These are phyloP conservation scores for Pheosia tremula DNA, from an alignment of 2,888 invertebrate genomes.

Conservation along the genomic window DNA sequence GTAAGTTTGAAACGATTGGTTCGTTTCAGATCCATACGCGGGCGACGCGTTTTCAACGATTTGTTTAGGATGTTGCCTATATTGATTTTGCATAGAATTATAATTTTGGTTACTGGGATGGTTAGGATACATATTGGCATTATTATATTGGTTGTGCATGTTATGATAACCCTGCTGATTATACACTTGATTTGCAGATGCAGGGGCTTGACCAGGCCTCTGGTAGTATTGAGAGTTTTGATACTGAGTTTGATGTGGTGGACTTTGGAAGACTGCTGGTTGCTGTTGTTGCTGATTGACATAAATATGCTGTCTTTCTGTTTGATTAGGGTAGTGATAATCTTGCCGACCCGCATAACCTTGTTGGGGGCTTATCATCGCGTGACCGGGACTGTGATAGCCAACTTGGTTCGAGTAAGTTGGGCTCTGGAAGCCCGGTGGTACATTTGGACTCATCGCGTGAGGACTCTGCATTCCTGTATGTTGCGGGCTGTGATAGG, in stretches of 20 bases:
- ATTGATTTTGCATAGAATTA: constrained; percentile 65
- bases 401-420: constrained; percentile 72
- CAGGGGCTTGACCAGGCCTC: constrained; percentile 58
- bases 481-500: constrained; percentile 75
- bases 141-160: constrained; percentile 66
- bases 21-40: constrained; percentile 55
- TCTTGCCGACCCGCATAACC: constrained; percentile 66
- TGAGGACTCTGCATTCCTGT: constrained; percentile 74
- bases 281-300: constrained; percentile 57
- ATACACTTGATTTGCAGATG: constrained; percentile 57
- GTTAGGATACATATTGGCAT: constrained; percentile 61
- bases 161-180: constrained; percentile 65
- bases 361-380: constrained; percentile 76
- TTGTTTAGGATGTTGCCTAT: constrained; percentile 66
- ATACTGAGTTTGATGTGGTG: constrained; percentile 74
- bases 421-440: constrained; percentile 74
- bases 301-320: constrained; percentile 71
- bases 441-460: constrained; percentile 64
- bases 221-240: constrained; percentile 74
- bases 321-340: constrained; percentile 67
- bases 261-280: constrained; percentile 66
- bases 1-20: constrained; percentile 71
- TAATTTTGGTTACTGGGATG: constrained; percentile 61
- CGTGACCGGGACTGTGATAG: constrained; percentile 71
- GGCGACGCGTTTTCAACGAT: constrained; percentile 53